These are phyloP conservation scores for Choreutis nemorana DNA, from an alignment of 2,888 invertebrate species.

Conservation along the genomic window DNA sequence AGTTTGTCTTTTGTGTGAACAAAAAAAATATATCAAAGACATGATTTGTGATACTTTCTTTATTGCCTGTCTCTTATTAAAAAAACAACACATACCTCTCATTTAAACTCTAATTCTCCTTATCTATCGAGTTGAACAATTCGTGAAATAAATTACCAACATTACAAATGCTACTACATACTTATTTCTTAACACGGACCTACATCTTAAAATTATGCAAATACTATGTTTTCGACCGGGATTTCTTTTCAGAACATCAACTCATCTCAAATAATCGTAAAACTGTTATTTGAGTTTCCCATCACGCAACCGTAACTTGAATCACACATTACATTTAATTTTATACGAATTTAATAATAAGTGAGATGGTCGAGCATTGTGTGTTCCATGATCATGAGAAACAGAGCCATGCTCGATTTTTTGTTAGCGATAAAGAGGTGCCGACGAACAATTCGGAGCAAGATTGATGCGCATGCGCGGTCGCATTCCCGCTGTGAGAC, in stretches of 20 bases:
- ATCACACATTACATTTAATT: conserved; percentile 65
- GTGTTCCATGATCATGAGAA: conserved; percentile 49
- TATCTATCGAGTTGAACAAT: too few species aligned
- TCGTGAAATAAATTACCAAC: too few species aligned
- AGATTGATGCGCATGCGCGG: conserved; percentile 56
- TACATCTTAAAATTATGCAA: conserved; percentile 10
- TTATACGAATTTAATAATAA: conserved; percentile 67
- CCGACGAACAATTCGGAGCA: conserved; percentile 50
- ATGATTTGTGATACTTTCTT: too few species aligned
- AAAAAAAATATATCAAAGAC: too few species aligned
- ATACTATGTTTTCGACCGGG: conserved; percentile 9
- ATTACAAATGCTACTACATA: not conserved
- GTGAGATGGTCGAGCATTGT: conserved; percentile 54
- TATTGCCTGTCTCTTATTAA: too few species aligned
- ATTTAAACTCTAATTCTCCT: too few species aligned
- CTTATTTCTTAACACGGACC: too few species aligned
- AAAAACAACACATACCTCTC: too few species aligned
- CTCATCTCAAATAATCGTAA: conserved; percentile 15
- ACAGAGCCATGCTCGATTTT: conserved; percentile 42
- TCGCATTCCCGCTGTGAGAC: conserved; percentile 49
- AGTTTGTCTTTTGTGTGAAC: too few species aligned
- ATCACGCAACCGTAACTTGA: conserved; percentile 58
- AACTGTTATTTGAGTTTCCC: conserved; percentile 51
- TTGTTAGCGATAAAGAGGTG: conserved; percentile 57
- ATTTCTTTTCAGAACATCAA: conserved; percentile 7